Evolutionary conservation across 2,113 vertebrate genomes (phyloP).

Genomic region (Sinocyclocheilus anshuiensis): DNA sequence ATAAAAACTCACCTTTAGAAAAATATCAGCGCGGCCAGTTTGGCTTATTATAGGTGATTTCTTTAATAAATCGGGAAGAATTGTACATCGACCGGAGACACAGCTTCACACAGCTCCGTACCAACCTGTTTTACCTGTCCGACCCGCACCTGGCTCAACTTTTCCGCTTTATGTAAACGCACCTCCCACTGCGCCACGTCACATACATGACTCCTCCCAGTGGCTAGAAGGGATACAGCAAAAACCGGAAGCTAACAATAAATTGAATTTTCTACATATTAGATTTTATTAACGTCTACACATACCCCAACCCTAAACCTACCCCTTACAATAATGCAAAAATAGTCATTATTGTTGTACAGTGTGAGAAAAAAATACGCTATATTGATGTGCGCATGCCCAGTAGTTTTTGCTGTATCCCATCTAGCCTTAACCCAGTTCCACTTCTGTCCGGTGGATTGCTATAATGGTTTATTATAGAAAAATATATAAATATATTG

Average conservation of each 20-base stretch:
- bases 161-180: background rate
- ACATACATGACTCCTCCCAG: background rate
- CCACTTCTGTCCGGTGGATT: no score
- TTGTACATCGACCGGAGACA: background rate
- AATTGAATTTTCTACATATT: no score
- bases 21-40: background rate
- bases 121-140: conserved; percentile 1
- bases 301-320: no score
- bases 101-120: background rate
- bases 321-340: no score
- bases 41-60: background rate
- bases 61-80: background rate
- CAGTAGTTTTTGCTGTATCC: no score
- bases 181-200: background rate
- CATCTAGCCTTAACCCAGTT: no score
- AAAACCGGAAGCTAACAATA: no score
- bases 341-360: no score
- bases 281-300: no score
- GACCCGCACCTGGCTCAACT: background rate
- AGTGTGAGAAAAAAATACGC: no score
- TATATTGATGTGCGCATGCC: no score
- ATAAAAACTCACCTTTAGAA: conserved; percentile 15
- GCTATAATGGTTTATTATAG: background rate
- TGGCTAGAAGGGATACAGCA: no score
- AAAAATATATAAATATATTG: background rate